phyloP scores from a whole-genome alignment of 2,113 vertebrate genomes.

The Upupa epops region DNA sequence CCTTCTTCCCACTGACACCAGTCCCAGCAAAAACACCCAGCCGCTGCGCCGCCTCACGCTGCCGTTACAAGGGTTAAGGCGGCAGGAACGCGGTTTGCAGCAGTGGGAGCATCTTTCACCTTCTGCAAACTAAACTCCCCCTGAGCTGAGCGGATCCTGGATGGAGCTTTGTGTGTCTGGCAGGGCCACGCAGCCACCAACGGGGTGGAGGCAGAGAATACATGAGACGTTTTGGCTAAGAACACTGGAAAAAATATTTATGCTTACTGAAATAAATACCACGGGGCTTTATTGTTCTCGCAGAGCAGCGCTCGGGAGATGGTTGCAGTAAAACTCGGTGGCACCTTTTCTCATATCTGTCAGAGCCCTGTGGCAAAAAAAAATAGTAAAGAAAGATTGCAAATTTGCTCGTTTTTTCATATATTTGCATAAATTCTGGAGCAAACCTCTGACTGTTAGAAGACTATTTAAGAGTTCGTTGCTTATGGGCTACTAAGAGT shows the following conservation, averaged over 20 bases:
- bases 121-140: neutral
- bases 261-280: conserved; percentile 24
- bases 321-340: neutral
- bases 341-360: neutral
- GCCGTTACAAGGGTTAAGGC: neutral
- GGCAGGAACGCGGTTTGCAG: neutral
- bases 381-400: neutral
- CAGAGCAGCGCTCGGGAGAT: neutral
- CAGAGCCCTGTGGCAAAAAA: neutral
- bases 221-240: neutral
- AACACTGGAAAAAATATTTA: conserved; percentile 36
- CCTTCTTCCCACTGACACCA: neutral
- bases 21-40: neutral
- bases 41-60: neutral
- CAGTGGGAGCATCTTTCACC: neutral
- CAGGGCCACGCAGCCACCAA: neutral
- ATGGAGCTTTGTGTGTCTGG: neutral
- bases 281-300: conserved; percentile 25
- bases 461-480: neutral
- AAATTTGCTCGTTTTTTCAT: neutral
- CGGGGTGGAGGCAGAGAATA: conserved; percentile 20
- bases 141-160: neutral
- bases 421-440: neutral
- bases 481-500: neutral
- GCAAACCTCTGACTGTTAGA: neutral